Evolutionary conservation across 2,888 invertebrate genomes (phyloP).

Genomic region (Lochmaea capreae): DNA sequence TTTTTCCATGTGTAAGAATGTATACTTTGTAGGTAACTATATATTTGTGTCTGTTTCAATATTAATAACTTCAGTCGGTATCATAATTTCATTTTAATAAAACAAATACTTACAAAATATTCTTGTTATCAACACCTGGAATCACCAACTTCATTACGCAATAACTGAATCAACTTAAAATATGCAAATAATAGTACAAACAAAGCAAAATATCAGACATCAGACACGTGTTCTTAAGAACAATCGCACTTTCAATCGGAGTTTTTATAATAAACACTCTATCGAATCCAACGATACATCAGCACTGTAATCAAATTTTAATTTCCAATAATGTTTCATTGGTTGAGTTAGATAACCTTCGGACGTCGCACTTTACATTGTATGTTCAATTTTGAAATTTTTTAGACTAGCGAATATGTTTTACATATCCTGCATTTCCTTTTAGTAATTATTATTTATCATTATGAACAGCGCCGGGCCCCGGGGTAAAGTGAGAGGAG

Average conservation of each 20-base stretch:
- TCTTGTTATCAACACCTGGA: neutral
- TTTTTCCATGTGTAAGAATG: too few species aligned
- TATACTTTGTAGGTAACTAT: too few species aligned
- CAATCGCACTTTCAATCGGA: neutral
- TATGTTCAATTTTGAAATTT: neutral
- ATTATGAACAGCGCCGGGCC: too few species aligned
- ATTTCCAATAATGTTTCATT: neutral
- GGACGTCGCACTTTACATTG: neutral
- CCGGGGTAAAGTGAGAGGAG: too few species aligned
- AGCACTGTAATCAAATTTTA: neutral
- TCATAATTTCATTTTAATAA: neutral
- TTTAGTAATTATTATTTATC: too few species aligned
- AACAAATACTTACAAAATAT: conserved; percentile 4
- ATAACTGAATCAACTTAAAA: neutral
- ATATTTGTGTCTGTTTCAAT: too few species aligned
- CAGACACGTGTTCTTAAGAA: neutral
- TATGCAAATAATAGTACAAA: neutral
- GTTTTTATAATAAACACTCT: neutral
- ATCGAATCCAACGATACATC: neutral
- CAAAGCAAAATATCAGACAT: neutral
- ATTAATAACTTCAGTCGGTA: too few species aligned
- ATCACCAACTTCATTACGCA: neutral
- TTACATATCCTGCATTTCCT: too few species aligned
- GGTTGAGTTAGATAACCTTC: neutral
- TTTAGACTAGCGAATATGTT: neutral